Evolutionary conservation across 2,797 vertebrate species (phyloP), one percentile per base, ranked within the genome.

Genomic region (Phrynocephalus forsythii): DNA sequence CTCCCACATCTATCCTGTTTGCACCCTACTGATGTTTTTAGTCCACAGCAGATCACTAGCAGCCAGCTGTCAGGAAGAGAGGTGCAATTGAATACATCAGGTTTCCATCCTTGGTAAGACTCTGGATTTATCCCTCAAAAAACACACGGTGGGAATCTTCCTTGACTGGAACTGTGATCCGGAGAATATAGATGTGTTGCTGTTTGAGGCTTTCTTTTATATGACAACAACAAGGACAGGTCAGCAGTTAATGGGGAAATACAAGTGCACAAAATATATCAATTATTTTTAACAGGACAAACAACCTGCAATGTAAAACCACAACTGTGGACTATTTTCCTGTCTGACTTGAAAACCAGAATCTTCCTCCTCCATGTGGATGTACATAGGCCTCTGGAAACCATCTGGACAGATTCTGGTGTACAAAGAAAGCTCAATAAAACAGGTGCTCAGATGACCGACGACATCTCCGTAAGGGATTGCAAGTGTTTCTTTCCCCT

Each of bases 261-360:
- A 79, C 88, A 86, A 87, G n/a, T 95, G 68, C 88, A 85, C 89
- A 90, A 91, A 87, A 30, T 82, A 91, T 78, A 84, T 89, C 89
- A 89, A 94, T 56, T 91, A 93, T 90, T 86, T 91, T 88, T 24
- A 68, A 81, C 89, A 89, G 83, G 91, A 72, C 93, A 28, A 33
- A 82, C 90, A 83, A 96, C 94, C 91, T 91, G 93, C 93, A 92
- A 95, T 94, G 93, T 90, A 93, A 13, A 95, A 94, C 87, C 92
- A 95, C 84, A 72, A 95, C 93, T 91, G 0, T 91, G 94, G 95
- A 96, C 94, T 97, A 95, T 96, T 96, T 96, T 98, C 98, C 98
- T 98, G 73, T 96, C 95, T 96, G 97, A 98, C 98, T 99, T 99
- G 98, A 99, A 97, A 97, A 96, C 96, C 95, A 96, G 95, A 94